Percentiles rank a stretch among this genome's conserved stretches.
Conservation (phyloP, 1,140 invertebrate species). For the Gryon sp. region DNA sequence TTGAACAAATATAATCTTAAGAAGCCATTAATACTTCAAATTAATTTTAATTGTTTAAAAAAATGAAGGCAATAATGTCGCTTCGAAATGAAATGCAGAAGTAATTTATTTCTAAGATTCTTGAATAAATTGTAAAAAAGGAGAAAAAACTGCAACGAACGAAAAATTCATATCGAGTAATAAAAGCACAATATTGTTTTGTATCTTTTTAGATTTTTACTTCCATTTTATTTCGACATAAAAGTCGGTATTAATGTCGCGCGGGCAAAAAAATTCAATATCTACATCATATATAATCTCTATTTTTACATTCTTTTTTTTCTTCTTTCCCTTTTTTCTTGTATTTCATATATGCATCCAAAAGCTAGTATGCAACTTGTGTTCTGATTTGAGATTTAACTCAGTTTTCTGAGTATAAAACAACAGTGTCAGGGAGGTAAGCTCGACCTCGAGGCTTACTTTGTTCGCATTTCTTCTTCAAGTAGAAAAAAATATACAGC, state of each 20-base stretch:
- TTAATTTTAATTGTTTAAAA: too few species aligned
- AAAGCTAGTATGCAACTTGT: slow-evolving; percentile 34
- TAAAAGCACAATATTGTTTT: slow-evolving; percentile 20
- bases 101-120: too few species aligned
- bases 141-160: background rate
- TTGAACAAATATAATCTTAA: too few species aligned
- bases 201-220: slow-evolving; percentile 23
- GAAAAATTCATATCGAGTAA: slow-evolving; percentile 22
- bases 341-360: slow-evolving; percentile 12
- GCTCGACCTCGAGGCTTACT: slow-evolving; percentile 47
- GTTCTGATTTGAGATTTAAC: slow-evolving; percentile 26
- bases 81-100: too few species aligned
- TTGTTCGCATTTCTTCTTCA: slow-evolving; percentile 40
- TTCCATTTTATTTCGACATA: slow-evolving; percentile 26
- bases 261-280: slow-evolving; percentile 42
- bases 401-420: slow-evolving; percentile 42
- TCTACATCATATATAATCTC: slow-evolving; percentile 48
- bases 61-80: too few species aligned
- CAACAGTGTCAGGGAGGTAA: slow-evolving; percentile 54
- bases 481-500: slow-evolving; percentile 17
- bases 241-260: slow-evolving; percentile 25
- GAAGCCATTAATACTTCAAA: too few species aligned
- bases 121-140: background rate
- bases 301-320: slow-evolving; percentile 17
- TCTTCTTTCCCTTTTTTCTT: slow-evolving; percentile 2